phyloP scores from a whole-genome alignment of 2,113 vertebrate genomes.

The Columba livia region DNA sequence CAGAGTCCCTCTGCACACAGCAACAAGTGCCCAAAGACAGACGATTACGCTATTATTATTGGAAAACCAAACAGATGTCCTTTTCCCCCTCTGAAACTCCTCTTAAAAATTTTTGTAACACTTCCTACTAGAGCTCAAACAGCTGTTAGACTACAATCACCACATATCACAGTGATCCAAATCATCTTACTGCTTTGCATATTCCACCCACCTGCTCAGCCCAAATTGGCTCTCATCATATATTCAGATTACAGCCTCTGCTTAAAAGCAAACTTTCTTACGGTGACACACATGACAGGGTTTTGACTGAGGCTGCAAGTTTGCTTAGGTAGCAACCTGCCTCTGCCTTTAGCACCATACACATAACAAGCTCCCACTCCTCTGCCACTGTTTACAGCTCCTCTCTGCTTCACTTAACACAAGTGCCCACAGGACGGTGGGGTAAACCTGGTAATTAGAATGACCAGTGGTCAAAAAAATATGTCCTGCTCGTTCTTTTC shows the following conservation, averaged over 20 bases:
- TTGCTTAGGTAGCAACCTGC: not conserved
- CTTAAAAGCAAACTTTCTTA: not conserved
- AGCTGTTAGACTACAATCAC: not conserved
- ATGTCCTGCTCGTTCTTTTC: accelerated
- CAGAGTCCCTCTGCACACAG: not conserved
- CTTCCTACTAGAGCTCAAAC: not conserved
- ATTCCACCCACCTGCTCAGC: conserved; percentile 14
- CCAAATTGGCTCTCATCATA: not conserved
- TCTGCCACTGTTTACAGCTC: too few species aligned
- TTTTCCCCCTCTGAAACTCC: not conserved
- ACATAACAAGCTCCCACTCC: not conserved
- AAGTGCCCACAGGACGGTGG: accelerated
- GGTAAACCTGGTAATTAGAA: not conserved
- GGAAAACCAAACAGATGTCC: not conserved
- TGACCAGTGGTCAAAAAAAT: accelerated
- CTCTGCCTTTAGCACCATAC: not conserved
- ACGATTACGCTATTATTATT: not conserved
- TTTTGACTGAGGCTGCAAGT: not conserved
- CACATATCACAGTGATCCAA: not conserved
- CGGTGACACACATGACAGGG: not conserved
- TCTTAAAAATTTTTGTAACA: not conserved
- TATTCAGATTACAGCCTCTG: not conserved
- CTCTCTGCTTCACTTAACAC: not conserved
- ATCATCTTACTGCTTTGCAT: not conserved
- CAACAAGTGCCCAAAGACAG: not conserved